Base-by-base conservation (phyloP, 2,797 vertebrate genomes). In the Scolopax bukidnonensis region DNA sequence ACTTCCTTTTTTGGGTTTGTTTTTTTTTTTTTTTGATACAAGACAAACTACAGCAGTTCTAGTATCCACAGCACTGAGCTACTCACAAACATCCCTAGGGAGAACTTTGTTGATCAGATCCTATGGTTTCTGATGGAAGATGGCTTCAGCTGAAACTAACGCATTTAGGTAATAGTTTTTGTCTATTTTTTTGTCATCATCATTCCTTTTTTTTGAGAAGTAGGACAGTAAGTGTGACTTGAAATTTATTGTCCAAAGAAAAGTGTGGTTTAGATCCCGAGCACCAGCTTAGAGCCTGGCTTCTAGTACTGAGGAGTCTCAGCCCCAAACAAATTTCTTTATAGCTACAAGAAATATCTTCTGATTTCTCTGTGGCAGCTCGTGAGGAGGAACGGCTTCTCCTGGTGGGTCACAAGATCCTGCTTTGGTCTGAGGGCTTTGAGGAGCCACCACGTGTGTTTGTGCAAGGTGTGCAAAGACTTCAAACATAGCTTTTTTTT, bases 41-140 rank as follows among this genome's bases (percentile, higher is more conserved):
- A 92, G 89, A 91, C 56, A 27, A 79, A 87, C 74, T 50, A 16
- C 69, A 28, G 82, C 89, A 82, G 93, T 86, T 43, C 81, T 79
- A 91, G 92, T 33, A 68, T 43, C 76, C 68, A 84, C 45, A 94
- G 92, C 96, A 95, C 96, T 63, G 91, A 94, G 94, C 94, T 40
- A 61, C 64, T 93, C 80, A 36, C 82, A 56, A 45, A 47, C 81
- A 33, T 71, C 94, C 94, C 68, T 48, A 63, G 90, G 90, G 87
- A 81, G 95, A 63, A 96, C 94, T 85, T 69, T 45, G 65, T 60
- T 19, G 56, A 94, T 97, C 95, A 87, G 96, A 97, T 97, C 96
- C 96, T 97, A 96, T 97, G 97, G 96, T 97, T 97, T 97, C 97
- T 97, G 95, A 96, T 95, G 84, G 93, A 95, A 97, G 95, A 82